Conservation (phyloP, 2,888 invertebrate species). For the Thymelicus acteon region DNA sequence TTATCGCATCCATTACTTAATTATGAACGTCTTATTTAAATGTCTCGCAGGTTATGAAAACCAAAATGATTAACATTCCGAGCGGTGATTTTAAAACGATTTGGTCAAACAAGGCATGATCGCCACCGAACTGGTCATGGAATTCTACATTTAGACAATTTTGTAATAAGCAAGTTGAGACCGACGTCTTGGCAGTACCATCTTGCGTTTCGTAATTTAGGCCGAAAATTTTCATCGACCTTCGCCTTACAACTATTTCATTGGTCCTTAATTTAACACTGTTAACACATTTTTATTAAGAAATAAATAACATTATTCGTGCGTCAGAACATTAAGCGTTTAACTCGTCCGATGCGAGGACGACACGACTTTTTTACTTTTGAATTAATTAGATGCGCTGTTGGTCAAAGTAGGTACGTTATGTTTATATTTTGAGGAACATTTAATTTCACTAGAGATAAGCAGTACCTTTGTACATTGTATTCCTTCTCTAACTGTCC, state of each 20-base stretch:
- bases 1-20: background rate
- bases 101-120: constrained; percentile 4
- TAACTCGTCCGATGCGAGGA: background rate
- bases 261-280: constrained; percentile 57
- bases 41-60: constrained; percentile 14
- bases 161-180: constrained; percentile 48
- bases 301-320: constrained; percentile 47
- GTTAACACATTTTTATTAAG: constrained; percentile 60
- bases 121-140: constrained; percentile 2
- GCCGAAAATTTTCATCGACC: constrained; percentile 53
- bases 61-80: constrained; percentile 24
- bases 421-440: background rate
- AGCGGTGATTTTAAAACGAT: constrained; percentile 16
- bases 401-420: too few species aligned
- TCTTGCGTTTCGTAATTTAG: constrained; percentile 41
- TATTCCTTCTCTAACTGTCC: too few species aligned
- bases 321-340: background rate
- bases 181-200: constrained; percentile 10
- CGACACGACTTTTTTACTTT: background rate
- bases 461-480: too few species aligned
- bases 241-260: constrained; percentile 58
- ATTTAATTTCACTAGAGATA: too few species aligned
- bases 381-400: background rate
- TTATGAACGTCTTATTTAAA: constrained; percentile 1
- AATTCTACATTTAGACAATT: constrained; percentile 48